phyloP scores from a whole-genome alignment of 2,888 invertebrate species.

The Rhodophaea formosa region DNA sequence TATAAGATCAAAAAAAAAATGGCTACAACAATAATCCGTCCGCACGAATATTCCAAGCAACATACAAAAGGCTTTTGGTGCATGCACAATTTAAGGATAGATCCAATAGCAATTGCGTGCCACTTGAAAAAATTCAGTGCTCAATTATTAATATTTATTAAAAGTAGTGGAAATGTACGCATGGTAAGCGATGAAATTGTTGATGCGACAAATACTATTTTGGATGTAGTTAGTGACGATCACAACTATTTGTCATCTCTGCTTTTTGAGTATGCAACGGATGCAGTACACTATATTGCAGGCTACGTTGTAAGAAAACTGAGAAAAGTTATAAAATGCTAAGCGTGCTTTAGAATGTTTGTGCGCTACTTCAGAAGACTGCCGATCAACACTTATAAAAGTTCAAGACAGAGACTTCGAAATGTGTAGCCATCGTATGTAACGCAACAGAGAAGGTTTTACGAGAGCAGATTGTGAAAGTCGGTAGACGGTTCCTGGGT shows the following conservation, averaged over 20 bases:
- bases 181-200: background rate
- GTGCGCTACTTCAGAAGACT: no score
- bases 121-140: constrained; percentile 20
- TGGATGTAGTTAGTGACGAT: constrained; percentile 1
- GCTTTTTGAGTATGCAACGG: constrained; percentile 11
- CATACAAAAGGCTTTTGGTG: constrained; percentile 23
- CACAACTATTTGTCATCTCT: constrained; percentile 8
- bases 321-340: no score
- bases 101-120: constrained; percentile 20
- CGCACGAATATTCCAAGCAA: constrained; percentile 22
- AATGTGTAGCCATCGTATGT: no score
- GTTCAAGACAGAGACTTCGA: no score
- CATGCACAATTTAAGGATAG: constrained; percentile 25
- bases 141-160: constrained; percentile 18
- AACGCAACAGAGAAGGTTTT: no score
- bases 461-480: no score
- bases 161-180: constrained; percentile 2
- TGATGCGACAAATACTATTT: background rate
- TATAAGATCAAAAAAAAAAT: constrained; percentile 21
- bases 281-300: constrained; percentile 18
- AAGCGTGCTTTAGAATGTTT: no score
- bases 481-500: no score
- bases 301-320: constrained; percentile 17
- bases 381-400: no score
- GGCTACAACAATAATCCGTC: constrained; percentile 26